These are phyloP conservation scores for Setophaga coronata DNA, from an alignment of 2,113 vertebrate species.

Conservation along the genomic window DNA sequence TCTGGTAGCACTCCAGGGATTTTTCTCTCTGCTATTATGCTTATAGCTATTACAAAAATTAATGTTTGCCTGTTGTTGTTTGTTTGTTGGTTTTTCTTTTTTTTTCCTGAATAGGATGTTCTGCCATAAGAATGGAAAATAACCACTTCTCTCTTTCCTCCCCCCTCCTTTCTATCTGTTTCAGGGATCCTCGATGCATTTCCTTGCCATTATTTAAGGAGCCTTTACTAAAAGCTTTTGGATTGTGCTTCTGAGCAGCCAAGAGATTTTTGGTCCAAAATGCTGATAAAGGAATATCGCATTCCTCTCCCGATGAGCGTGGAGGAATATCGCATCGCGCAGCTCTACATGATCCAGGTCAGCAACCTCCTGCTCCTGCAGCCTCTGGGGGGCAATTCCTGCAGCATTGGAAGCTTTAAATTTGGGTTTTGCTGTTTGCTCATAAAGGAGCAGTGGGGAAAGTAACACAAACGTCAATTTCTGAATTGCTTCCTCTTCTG, in stretches of 20 bases:
- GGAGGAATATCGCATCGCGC: constrained; percentile 96
- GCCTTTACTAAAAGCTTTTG: constrained; percentile 59
- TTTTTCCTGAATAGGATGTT: background rate
- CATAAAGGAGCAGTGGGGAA: background rate
- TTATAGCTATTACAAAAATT: constrained; percentile 10
- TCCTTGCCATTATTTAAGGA: constrained; percentile 66
- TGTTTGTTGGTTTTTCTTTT: background rate
- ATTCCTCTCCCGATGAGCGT: constrained; percentile 96
- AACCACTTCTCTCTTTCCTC: background rate
- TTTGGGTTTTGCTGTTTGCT: background rate
- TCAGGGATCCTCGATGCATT: constrained; percentile 74
- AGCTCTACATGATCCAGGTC: constrained; percentile 99
- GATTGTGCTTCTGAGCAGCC: constrained; percentile 53
- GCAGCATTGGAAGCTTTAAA: rapidly evolving
- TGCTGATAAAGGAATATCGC: constrained; percentile 97
- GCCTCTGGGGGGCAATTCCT: background rate
- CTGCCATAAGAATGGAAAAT: constrained; percentile 33
- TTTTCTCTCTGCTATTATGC: background rate
- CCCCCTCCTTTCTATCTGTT: background rate
- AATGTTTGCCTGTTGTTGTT: background rate
- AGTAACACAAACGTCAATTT: background rate
- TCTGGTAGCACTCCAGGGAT: constrained; percentile 1
- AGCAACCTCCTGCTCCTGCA: background rate
- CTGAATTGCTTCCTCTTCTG: background rate
- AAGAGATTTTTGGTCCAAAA: constrained; percentile 77